These are phyloP conservation scores for Recurvirostra avosetta DNA, from an alignment of 2,113 vertebrate genomes.

Conservation along the genomic window DNA sequence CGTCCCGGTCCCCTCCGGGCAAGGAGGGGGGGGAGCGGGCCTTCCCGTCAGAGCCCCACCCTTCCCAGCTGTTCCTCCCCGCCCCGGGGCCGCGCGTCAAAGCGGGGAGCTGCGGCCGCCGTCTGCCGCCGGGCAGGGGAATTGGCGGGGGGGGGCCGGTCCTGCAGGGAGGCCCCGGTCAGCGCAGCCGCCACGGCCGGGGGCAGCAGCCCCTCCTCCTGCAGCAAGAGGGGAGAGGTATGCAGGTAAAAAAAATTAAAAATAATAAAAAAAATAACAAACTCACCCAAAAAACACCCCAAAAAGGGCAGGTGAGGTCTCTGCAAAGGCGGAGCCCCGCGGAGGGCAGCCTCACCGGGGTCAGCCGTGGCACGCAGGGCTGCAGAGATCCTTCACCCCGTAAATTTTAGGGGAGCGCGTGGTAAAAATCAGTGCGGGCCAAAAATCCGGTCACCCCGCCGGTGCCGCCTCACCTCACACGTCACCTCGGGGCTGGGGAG, in stretches of 20 bases:
- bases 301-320: too few species aligned
- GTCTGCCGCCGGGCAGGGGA: not conserved
- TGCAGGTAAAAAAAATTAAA: not conserved
- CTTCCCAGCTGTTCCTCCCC: not conserved
- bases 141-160: too few species aligned
- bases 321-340: too few species aligned
- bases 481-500: not conserved
- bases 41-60: not conserved
- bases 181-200: not conserved
- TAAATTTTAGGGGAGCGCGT: too few species aligned
- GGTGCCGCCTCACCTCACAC: not conserved
- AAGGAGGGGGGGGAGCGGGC: not conserved
- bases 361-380: too few species aligned
- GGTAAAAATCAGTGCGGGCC: not conserved
- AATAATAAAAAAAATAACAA: not conserved
- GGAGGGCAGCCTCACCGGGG: too few species aligned
- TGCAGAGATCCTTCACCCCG: too few species aligned
- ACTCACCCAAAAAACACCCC: not conserved
- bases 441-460: rapidly evolving
- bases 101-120: not conserved
- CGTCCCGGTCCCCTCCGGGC: not conserved
- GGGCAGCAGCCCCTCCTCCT: not conserved
- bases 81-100: not conserved
- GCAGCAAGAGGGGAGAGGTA: not conserved
- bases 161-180: too few species aligned